Conservation (phyloP, 2,888 invertebrate genomes). For the Drosophila bunnanda region DNA sequence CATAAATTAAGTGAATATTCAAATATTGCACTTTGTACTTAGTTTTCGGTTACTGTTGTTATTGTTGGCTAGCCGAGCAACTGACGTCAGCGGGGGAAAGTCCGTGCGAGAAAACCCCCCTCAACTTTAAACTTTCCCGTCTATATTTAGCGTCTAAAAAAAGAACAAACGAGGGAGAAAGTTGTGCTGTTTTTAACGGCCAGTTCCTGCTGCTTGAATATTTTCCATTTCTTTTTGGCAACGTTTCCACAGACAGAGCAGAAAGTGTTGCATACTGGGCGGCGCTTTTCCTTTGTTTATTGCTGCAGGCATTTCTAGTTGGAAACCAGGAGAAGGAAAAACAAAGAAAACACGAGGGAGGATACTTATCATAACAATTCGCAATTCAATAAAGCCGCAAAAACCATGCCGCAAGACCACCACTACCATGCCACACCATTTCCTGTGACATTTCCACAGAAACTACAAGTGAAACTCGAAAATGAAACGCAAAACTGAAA, state of each 20-base stretch:
- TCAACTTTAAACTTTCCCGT: slow-evolving; percentile 65
- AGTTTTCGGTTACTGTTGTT: neutral
- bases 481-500: slow-evolving; percentile 21
- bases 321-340: no score
- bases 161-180: slow-evolving; percentile 22
- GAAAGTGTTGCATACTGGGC: slow-evolving; percentile 61
- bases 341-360: neutral
- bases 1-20: slow-evolving; percentile 69
- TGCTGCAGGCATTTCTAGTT: slow-evolving; percentile 29
- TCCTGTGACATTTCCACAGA: slow-evolving; percentile 46
- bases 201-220: slow-evolving; percentile 13
- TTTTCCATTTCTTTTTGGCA: slow-evolving; percentile 41
- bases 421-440: slow-evolving; percentile 30
- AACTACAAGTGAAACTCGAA: slow-evolving; percentile 39
- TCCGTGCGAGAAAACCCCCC: slow-evolving; percentile 17
- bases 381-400: slow-evolving; percentile 22
- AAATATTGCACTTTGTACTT: slow-evolving; percentile 54
- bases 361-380: slow-evolving; percentile 28
- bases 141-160: slow-evolving; percentile 54
- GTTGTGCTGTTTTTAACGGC: slow-evolving; percentile 10
- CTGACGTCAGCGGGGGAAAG: slow-evolving; percentile 58
- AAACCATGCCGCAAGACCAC: slow-evolving; percentile 14
- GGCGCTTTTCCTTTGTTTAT: slow-evolving; percentile 44
- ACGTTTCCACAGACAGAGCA: neutral
- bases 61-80: slow-evolving; percentile 13